Conservation (phyloP, 2,888 invertebrate genomes). For the Tridacna gigas region DNA sequence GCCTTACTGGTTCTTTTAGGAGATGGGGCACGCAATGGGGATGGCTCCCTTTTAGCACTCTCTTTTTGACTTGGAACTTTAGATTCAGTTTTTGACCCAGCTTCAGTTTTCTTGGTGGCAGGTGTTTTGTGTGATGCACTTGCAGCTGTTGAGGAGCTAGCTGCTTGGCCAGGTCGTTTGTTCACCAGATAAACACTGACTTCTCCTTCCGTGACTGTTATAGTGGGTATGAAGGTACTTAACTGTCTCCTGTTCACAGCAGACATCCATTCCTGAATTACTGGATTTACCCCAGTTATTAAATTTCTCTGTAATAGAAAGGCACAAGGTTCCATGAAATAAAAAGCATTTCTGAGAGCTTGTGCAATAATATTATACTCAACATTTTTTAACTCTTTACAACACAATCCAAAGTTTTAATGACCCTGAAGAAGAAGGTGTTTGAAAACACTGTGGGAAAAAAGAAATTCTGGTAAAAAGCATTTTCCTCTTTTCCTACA, state of each 20-base stretch:
- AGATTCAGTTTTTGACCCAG: constrained; percentile 6
- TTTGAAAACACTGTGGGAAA: too few species aligned
- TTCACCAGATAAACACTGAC: constrained; percentile 74
- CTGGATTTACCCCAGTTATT: constrained; percentile 83
- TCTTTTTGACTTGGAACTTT: constrained; percentile 1
- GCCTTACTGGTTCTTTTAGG: constrained; percentile 17
- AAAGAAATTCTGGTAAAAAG: neutral
- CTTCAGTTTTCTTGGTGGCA: constrained; percentile 5
- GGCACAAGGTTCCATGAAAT: too few species aligned
- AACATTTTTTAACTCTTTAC: neutral
- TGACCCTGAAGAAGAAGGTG: neutral
- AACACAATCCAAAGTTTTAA: neutral
- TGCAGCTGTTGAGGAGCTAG: neutral
- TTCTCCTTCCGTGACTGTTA: constrained; percentile 71
- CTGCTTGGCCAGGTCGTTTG: constrained; percentile 30
- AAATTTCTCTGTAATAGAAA: constrained; percentile 78
- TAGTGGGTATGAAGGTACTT: constrained; percentile 70
- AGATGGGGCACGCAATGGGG: constrained; percentile 31
- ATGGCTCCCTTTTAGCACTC: constrained; percentile 36
- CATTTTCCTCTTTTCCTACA: neutral
- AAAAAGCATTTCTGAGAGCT: too few species aligned
- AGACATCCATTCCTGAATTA: constrained; percentile 84
- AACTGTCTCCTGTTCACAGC: constrained; percentile 77
- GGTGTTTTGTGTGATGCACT: neutral
- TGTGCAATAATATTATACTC: too few species aligned